Evolutionary conservation across 2,113 vertebrate species (phyloP), one percentile per base, ranked within the genome.

Genomic region (Macrotis lagotis): DNA sequence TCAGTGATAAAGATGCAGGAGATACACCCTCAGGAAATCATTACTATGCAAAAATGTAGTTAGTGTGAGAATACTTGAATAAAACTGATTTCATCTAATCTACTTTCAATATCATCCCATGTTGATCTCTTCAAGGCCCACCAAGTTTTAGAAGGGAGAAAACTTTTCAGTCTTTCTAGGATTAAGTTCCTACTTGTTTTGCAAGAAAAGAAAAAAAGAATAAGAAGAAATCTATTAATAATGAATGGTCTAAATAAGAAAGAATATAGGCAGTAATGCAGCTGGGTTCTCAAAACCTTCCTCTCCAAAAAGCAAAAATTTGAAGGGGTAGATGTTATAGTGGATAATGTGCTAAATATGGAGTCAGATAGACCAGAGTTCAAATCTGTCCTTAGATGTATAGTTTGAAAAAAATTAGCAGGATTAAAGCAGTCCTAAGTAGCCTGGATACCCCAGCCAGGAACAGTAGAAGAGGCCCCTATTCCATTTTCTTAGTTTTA

Each of bases 321-420:
- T n/a, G 4, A 6, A 83, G 3, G n/a, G n/a, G 66, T 24, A 83
- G 37, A 22, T 83, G 66, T 5, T 83, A 7, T 6, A 83, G 16
- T 3, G 2, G 19, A 83, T 22, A 74, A 0, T n/a, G 25, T 2
- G 37, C 16, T 1, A 44, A 6, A 19, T 1, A 1, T 83, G 37
- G 66, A 22, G 5, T 83, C 37, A 83, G 31, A 14, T 16, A 66
- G n/a, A 83, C 16, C 5, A 8, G 66, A 44, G 2, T 83, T 83
- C 37, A 74, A n/a, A 74, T 19, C 37, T 22, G 5, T 19, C 4
- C 59, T 74, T 37, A 22, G 19, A 44, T 44, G n/a, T n/a, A n/a
- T n/a, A n/a, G n/a, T n/a, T n/a, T n/a, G n/a, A n/a, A n/a, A n/a
- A n/a, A n/a, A n/a, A n/a, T n/a, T n/a, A n/a, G n/a, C n/a, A n/a